Conservation (phyloP, 2,888 invertebrate genomes). For the Lagria hirta region DNA sequence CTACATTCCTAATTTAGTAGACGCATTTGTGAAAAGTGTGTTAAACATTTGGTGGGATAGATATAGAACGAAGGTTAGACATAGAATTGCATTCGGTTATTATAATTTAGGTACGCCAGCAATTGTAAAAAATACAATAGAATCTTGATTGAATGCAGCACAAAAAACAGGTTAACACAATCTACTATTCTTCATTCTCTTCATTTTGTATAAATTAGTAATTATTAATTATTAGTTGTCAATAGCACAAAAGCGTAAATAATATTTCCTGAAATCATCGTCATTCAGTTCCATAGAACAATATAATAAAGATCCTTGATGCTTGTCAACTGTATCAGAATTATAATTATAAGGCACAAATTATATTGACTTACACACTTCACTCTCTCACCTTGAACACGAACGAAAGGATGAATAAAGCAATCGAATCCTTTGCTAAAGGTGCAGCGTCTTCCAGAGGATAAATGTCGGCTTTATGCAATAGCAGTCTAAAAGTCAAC, state of each 20-base stretch:
- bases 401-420: conserved; percentile 11
- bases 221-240: too few relatives aligned
- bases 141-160: too few relatives aligned
- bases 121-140: too few relatives aligned
- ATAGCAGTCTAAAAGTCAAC: conserved; percentile 17
- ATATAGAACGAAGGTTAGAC: too few relatives aligned
- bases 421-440: conserved; percentile 6
- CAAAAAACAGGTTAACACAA: too few relatives aligned
- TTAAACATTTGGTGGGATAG: background rate
- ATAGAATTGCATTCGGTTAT: too few relatives aligned
- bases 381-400: conserved; percentile 20
- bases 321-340: conserved; percentile 22
- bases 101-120: too few relatives aligned
- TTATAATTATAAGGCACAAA: conserved; percentile 10
- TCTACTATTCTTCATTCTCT: too few relatives aligned
- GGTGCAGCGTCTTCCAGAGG: conserved; percentile 19
- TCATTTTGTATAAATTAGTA: too few relatives aligned
- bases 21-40: background rate
- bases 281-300: conserved; percentile 13
- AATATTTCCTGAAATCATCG: conserved; percentile 14
- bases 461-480: conserved; percentile 21
- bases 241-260: too few relatives aligned
- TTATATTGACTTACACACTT: conserved; percentile 16
- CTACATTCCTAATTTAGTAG: conserved; percentile 1
- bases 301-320: conserved; percentile 14